Conservation (phyloP, 92 coral and sea anemone genomes). For the Galaxea fascicularis region DNA sequence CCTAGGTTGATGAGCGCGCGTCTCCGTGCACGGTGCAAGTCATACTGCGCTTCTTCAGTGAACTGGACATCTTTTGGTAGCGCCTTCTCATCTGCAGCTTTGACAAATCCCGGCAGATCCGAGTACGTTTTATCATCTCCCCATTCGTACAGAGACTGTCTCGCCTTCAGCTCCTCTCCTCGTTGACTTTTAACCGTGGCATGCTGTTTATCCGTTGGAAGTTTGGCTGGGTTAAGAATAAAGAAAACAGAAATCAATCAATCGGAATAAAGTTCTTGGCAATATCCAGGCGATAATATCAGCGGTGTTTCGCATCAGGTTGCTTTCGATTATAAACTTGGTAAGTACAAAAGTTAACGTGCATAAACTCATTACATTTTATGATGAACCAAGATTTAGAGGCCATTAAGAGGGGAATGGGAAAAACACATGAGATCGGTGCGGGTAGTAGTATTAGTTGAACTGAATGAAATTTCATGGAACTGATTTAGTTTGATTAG, state of each 20-base stretch:
- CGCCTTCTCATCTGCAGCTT: conserved; percentile 30
- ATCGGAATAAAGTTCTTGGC: neutral
- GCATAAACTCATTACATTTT: too few relatives aligned
- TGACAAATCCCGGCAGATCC: conserved; percentile 56
- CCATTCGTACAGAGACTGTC: conserved; percentile 38
- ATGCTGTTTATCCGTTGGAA: conserved; percentile 40
- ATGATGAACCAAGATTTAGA: too few relatives aligned
- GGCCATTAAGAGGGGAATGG: too few relatives aligned
- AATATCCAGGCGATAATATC: neutral
- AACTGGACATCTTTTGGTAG: conserved; percentile 77
- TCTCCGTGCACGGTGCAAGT: conserved; percentile 61
- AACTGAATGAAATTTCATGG: too few relatives aligned
- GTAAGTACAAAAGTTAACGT: too few relatives aligned
- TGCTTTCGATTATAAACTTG: too few relatives aligned
- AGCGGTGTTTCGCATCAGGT: too few relatives aligned
- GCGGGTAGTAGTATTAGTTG: too few relatives aligned
- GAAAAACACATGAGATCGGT: too few relatives aligned
- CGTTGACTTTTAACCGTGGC: conserved; percentile 29
- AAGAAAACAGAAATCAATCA: neutral
- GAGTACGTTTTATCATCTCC: conserved; percentile 14
- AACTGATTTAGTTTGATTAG: too few relatives aligned
- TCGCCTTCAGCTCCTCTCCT: conserved; percentile 12
- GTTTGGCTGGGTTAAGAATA: conserved; percentile 14
- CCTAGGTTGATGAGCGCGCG: conserved; percentile 66
- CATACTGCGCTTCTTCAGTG: conserved; percentile 60